These are phyloP conservation scores for Pollenia amentaria DNA, from an alignment of 2,888 invertebrate genomes.

Conservation along the genomic window DNA sequence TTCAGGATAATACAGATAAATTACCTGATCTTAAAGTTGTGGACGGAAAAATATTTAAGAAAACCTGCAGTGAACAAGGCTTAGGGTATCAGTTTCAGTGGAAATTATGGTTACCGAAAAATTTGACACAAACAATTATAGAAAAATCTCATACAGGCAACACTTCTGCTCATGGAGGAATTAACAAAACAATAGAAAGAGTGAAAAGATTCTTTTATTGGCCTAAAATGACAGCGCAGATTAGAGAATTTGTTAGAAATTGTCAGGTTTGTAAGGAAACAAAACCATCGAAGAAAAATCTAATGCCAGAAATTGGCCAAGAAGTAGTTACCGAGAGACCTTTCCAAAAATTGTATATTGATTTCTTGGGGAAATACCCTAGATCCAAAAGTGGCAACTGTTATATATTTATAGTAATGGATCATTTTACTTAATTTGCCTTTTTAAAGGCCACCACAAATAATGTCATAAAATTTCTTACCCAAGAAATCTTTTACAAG, in stretches of 20 bases:
- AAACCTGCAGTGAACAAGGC: neutral
- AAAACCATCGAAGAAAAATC: constrained; percentile 22
- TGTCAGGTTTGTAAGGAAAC: constrained; percentile 24
- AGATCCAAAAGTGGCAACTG: too few species aligned
- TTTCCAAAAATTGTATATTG: constrained; percentile 47
- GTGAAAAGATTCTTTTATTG: constrained; percentile 22
- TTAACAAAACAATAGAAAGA: constrained; percentile 20
- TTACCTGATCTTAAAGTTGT: constrained; percentile 37
- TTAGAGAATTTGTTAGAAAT: neutral
- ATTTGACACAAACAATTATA: neutral
- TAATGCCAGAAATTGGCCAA: constrained; percentile 12
- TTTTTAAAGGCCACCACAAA: constrained; percentile 38
- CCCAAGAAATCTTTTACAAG: too few species aligned
- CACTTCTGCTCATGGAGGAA: constrained; percentile 21
- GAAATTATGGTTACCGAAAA: constrained; percentile 39
- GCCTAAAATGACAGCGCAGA: constrained; percentile 24
- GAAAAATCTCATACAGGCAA: constrained; percentile 11
- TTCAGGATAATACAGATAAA: neutral
- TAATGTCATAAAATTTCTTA: too few species aligned
- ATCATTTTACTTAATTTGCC: constrained; percentile 41
- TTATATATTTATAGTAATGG: constrained; percentile 47
- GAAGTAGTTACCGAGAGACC: constrained; percentile 34
- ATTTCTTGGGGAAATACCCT: constrained; percentile 49
- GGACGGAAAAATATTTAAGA: constrained; percentile 23
- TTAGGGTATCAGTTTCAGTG: constrained; percentile 8